Percentiles rank a stretch among this genome's conserved stretches.
Conservation (phyloP, 2,797 vertebrate genomes). For the Zalophus californianus region DNA sequence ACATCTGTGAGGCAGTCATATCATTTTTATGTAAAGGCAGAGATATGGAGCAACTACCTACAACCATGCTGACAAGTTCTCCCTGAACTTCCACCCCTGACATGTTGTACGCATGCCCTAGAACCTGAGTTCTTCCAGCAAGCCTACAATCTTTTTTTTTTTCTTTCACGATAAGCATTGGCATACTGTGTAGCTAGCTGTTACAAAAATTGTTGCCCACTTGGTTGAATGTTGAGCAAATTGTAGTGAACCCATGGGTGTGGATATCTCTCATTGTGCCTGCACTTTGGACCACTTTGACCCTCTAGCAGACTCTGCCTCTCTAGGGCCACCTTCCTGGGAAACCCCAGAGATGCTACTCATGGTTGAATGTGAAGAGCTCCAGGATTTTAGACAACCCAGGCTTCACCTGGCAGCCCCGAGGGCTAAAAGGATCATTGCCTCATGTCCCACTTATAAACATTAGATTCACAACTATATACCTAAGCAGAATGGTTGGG, state of each 20-base stretch:
- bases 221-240: background rate
- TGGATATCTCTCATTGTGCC: background rate
- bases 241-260: background rate
- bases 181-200: background rate
- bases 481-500: background rate
- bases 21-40: background rate
- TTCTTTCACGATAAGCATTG: too few species aligned
- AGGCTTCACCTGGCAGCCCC: background rate
- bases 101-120: background rate
- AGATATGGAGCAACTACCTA: background rate
- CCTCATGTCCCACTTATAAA: background rate
- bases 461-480: background rate
- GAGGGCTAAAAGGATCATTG: background rate
- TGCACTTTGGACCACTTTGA: background rate
- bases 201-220: background rate
- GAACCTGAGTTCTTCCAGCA: background rate
- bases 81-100: background rate
- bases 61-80: background rate
- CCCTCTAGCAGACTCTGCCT: background rate
- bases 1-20: fast-evolving
- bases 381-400: background rate
- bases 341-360: background rate
- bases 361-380: background rate
- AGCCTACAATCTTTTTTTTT: background rate
- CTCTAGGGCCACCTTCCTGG: background rate